phyloP scores from a whole-genome alignment of 1,140 invertebrate genomes.

The Tetragnatha versicolor region DNA sequence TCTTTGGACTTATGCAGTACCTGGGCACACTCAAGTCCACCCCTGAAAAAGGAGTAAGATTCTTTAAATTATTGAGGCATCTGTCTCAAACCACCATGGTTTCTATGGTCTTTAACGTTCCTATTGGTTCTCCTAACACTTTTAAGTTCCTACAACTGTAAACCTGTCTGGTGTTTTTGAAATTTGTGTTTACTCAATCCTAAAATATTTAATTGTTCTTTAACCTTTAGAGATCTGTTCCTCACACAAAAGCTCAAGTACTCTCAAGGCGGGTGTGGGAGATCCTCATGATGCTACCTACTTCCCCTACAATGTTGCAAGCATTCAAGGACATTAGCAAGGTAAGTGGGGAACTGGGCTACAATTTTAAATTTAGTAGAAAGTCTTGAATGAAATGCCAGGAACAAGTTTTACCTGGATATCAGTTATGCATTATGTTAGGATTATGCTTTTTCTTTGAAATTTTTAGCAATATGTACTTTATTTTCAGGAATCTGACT shows the following conservation, averaged over 20 bases:
- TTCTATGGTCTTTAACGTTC: too few relatives aligned
- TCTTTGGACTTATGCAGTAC: constrained; percentile 88
- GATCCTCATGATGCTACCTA: constrained; percentile 87
- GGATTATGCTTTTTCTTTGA: background rate
- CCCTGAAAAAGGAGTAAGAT: constrained; percentile 72
- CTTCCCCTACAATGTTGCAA: constrained; percentile 82
- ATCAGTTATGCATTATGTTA: background rate
- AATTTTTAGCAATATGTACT: background rate
- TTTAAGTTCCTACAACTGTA: too few relatives aligned
- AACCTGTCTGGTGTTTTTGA: too few relatives aligned
- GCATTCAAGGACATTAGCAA: constrained; percentile 77
- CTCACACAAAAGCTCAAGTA: constrained; percentile 88
- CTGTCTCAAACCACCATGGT: too few relatives aligned
- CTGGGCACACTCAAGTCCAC: constrained; percentile 75
- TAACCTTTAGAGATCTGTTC: constrained; percentile 73
- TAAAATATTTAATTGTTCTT: background rate
- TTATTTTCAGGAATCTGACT: constrained; percentile 4
- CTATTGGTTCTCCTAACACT: too few relatives aligned
- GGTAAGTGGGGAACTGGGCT: constrained; percentile 46
- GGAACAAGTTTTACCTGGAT: background rate
- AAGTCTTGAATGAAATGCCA: background rate
- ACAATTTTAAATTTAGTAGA: background rate
- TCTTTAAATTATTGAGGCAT: background rate
- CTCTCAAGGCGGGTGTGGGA: constrained; percentile 92
- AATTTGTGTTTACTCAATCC: too few relatives aligned